Percentiles rank a stretch among this genome's conserved stretches.
phyloP scores from a whole-genome alignment of 2,888 invertebrate genomes.

The Meiosimyza decipiens region DNA sequence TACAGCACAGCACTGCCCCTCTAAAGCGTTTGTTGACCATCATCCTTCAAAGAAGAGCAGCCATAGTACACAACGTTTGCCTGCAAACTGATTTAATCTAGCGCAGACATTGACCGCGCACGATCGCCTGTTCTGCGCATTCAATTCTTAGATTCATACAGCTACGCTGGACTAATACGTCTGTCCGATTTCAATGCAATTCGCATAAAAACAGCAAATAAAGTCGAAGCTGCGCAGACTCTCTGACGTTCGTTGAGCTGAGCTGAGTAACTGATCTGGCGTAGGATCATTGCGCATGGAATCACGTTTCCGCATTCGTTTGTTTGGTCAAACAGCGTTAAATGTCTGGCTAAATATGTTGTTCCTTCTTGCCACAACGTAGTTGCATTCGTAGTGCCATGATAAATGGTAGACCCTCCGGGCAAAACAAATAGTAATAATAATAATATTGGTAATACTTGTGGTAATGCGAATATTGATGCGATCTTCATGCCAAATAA shows the following conservation, averaged over 20 bases:
- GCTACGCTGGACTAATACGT: background rate
- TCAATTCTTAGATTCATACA: background rate
- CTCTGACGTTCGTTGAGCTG: background rate
- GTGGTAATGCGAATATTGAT: slow-evolving; percentile 13
- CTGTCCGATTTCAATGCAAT: background rate
- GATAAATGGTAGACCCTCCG: slow-evolving; percentile 31
- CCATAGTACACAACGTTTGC: background rate
- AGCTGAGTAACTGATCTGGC: too few species aligned
- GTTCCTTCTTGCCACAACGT: slow-evolving; percentile 3
- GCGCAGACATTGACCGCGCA: slow-evolving; percentile 39
- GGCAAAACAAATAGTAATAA: slow-evolving; percentile 36
- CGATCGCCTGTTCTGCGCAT: slow-evolving; percentile 17
- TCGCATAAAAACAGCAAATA: background rate
- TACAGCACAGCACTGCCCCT: background rate
- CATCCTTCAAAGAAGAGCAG: background rate
- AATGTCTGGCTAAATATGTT: slow-evolving; percentile 7
- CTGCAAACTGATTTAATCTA: slow-evolving; percentile 37
- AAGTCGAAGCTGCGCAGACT: background rate
- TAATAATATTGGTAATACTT: slow-evolving; percentile 23
- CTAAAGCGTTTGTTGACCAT: background rate
- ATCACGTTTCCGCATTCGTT: too few species aligned
- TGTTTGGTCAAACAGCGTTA: background rate
- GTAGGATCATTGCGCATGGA: too few species aligned
- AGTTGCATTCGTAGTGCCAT: slow-evolving; percentile 9
- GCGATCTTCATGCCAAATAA: slow-evolving; percentile 28